These are phyloP conservation scores for Hestina assimilis DNA, from an alignment of 1,140 invertebrate genomes.

Conservation along the genomic window DNA sequence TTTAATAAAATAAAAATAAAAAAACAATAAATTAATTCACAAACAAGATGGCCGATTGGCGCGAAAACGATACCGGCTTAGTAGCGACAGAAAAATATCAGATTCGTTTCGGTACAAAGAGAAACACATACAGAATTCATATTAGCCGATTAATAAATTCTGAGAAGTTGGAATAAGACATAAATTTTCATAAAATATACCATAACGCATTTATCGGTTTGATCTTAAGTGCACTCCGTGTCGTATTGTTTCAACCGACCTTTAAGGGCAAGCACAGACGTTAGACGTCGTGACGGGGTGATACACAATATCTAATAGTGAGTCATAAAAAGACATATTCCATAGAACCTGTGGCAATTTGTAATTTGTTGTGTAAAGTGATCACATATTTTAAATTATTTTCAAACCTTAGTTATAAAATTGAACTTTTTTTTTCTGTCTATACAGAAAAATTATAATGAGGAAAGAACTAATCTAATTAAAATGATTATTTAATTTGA, in stretches of 20 bases:
- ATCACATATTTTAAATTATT: too few relatives aligned
- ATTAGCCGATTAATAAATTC: conserved; percentile 76
- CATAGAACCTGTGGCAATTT: too few relatives aligned
- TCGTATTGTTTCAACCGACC: conserved; percentile 59
- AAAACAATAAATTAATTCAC: conserved; percentile 8
- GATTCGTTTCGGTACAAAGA: conserved; percentile 41
- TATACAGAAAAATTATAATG: too few relatives aligned
- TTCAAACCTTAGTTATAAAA: too few relatives aligned
- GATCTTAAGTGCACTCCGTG: conserved; percentile 54
- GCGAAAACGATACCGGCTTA: conserved; percentile 23
- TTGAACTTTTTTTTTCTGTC: too few relatives aligned
- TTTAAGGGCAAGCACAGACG: conserved; percentile 32
- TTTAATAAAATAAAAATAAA: background rate
- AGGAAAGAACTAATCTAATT: too few relatives aligned
- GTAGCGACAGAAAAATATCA: conserved; percentile 43
- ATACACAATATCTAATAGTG: too few relatives aligned
- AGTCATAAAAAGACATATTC: too few relatives aligned
- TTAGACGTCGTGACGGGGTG: background rate
- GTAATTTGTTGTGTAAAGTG: too few relatives aligned
- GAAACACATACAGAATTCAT: conserved; percentile 68
- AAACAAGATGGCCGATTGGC: conserved; percentile 12
- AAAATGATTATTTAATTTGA: too few relatives aligned
- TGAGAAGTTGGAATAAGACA: conserved; percentile 70
- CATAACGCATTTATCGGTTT: conserved; percentile 49
- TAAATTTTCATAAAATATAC: conserved; percentile 74